phyloP scores from a whole-genome alignment of 2,113 vertebrate species.

The Nycticryphes semicollaris region DNA sequence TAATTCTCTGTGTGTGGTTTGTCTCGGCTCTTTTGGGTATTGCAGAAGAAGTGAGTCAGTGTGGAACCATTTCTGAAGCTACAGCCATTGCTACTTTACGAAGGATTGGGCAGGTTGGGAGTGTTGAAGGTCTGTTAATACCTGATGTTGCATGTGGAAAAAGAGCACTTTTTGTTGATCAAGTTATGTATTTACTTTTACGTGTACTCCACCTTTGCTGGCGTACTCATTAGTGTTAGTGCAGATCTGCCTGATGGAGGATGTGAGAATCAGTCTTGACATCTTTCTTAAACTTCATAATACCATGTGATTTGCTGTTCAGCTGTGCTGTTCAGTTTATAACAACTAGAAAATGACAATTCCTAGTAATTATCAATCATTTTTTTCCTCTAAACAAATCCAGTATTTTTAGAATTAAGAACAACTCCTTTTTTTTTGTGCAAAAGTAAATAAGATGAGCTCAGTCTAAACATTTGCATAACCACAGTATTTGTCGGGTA shows the following conservation, averaged over 20 bases:
- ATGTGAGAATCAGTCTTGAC: neutral
- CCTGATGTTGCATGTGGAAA: slow-evolving; percentile 4
- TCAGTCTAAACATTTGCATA: slow-evolving; percentile 52
- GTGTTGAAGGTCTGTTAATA: neutral
- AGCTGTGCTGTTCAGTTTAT: neutral
- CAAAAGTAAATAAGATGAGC: slow-evolving; percentile 35
- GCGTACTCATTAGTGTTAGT: neutral
- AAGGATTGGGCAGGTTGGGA: slow-evolving; percentile 29
- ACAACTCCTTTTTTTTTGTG: neutral
- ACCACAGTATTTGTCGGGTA: slow-evolving; percentile 32
- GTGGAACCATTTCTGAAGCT: slow-evolving; percentile 24
- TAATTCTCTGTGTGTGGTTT: slow-evolving; percentile 62
- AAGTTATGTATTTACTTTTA: neutral
- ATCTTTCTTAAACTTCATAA: neutral
- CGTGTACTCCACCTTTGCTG: neutral
- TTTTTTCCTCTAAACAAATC: slow-evolving; percentile 20
- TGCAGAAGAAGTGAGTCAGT: slow-evolving; percentile 55
- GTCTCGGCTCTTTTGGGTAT: slow-evolving; percentile 29
- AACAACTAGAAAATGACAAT: neutral
- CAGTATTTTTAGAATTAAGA: slow-evolving; percentile 30
- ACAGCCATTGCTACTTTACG: neutral
- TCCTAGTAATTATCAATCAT: slow-evolving; percentile 17
- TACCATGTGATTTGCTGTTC: neutral
- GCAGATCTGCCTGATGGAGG: neutral
- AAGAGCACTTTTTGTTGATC: neutral